These are phyloP conservation scores for Paramormyrops hopkinsi DNA, from an alignment of 2,797 vertebrate species.

Conservation along the genomic window DNA sequence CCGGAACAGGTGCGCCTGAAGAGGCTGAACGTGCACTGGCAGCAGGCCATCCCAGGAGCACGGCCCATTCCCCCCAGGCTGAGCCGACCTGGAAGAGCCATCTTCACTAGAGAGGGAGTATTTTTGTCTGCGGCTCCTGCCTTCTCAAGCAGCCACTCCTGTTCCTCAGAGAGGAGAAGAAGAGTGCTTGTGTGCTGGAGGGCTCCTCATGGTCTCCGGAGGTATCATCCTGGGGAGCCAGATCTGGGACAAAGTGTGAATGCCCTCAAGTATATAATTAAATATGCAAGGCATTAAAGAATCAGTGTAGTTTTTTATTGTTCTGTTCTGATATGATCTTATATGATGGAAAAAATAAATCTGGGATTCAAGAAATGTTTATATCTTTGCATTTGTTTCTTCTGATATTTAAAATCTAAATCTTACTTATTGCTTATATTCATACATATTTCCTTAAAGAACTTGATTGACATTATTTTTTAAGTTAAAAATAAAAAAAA, in stretches of 20 bases:
- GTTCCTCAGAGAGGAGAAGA: not conserved
- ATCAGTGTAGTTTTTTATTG: not conserved
- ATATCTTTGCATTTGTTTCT: not conserved
- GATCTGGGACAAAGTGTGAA: not conserved
- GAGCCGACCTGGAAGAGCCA: slow-evolving; percentile 51
- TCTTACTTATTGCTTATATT: not conserved
- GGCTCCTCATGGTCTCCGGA: not conserved
- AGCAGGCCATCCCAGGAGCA: slow-evolving; percentile 36
- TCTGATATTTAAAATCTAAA: not conserved
- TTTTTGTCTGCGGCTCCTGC: slow-evolving; percentile 42
- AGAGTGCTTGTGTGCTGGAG: not conserved
- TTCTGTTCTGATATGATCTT: not conserved
- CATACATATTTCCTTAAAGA: not conserved
- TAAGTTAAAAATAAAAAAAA: not conserved
- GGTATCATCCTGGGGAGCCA: not conserved
- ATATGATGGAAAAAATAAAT: not conserved
- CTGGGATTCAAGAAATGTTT: not conserved
- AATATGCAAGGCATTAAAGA: not conserved
- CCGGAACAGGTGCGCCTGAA: slow-evolving; percentile 34
- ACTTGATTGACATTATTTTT: not conserved
- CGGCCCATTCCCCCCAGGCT: slow-evolving; percentile 38
- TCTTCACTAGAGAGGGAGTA: slow-evolving; percentile 49
- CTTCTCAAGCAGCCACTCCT: slow-evolving; percentile 15
- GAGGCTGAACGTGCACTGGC: slow-evolving; percentile 40
- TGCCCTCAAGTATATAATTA: not conserved